Base-by-base conservation (phyloP, 1,140 invertebrate species). In the Planococcus citri region DNA sequence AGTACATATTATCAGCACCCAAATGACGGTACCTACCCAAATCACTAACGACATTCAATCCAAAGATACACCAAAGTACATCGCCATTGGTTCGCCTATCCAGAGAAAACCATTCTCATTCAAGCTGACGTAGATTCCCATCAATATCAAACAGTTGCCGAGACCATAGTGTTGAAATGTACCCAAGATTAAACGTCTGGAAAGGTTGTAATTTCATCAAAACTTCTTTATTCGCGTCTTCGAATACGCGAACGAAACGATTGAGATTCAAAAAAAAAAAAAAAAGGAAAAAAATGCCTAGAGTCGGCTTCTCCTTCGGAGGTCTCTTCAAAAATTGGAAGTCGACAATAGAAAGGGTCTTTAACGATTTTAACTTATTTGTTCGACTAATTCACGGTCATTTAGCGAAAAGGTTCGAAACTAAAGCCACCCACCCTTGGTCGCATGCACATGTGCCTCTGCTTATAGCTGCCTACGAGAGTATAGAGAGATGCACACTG, bases 301-400 rank as follows among this genome's bases (percentile, higher is more conserved):
- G 33, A 37, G 6, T 51, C 41, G 17, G 41, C 41, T 25, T 64
- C 60, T n/a, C n/a, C n/a, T 64, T 64, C 25, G 60, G 60, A 64
- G 60, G 60, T 64, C 60, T 64, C 22, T 24, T 64, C 22, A 64
- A 64, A 64, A 64, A 17, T 10, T 25, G 8, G 22, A 24, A 64
- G 22, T 24, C 10, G 6, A 27, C 21, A 64, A 64, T 25, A 25
- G 25, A 64, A 64, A 64, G 20, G 60, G 60, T 25, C 60, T 51
- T 64, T 64, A 64, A 64, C 60, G 60, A 64, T 64, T 64, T 64
- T 20, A 64, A 64, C 21, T 25, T 64, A 64, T 64, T 64, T 64
- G 60, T 64, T 64, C 60, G 60, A 1, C 17, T 27, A 24, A 64
- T 64, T 64, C 60, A 64, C 60, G 60, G 60, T 64, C 60, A 64